phyloP scores from a whole-genome alignment of 2,113 vertebrate species.

The Cryptotis parvus region DNA sequence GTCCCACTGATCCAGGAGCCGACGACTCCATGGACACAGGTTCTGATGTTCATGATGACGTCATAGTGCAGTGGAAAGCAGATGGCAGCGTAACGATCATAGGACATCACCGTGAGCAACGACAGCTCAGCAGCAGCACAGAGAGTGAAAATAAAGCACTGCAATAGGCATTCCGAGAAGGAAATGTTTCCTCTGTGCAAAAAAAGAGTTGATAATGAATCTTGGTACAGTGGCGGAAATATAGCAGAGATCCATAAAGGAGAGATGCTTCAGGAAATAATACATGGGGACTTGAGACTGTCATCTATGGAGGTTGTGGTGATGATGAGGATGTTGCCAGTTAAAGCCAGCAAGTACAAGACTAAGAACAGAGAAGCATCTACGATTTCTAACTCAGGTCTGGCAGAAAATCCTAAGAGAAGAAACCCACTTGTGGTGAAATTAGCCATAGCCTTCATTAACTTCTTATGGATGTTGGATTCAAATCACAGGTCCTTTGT shows the following conservation, averaged over 20 bases:
- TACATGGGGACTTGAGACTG: neutral
- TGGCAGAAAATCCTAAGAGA: too few species aligned
- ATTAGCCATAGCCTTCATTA: too few species aligned
- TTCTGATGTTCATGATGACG: neutral
- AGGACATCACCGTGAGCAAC: conserved; percentile 57
- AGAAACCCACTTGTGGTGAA: too few species aligned
- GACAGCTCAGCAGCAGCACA: neutral
- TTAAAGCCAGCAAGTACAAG: neutral
- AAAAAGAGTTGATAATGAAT: neutral
- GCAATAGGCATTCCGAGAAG: neutral
- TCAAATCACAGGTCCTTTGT: too few species aligned
- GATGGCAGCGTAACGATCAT: neutral
- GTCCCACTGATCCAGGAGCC: neutral
- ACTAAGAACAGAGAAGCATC: too few species aligned
- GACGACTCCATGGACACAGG: neutral
- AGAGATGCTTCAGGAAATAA: conserved; percentile 31
- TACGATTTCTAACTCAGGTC: too few species aligned
- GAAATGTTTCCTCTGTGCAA: neutral
- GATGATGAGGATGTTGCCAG: conserved; percentile 7
- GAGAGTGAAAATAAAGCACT: neutral
- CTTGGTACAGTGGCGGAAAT: conserved; percentile 8
- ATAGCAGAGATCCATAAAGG: neutral
- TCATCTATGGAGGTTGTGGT: neutral
- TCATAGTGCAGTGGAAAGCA: conserved; percentile 30
- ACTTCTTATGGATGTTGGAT: too few species aligned